Evolutionary conservation across 2,888 invertebrate genomes (phyloP), one percentile per base, ranked within the genome.

Genomic region (Cancer borealis): DNA sequence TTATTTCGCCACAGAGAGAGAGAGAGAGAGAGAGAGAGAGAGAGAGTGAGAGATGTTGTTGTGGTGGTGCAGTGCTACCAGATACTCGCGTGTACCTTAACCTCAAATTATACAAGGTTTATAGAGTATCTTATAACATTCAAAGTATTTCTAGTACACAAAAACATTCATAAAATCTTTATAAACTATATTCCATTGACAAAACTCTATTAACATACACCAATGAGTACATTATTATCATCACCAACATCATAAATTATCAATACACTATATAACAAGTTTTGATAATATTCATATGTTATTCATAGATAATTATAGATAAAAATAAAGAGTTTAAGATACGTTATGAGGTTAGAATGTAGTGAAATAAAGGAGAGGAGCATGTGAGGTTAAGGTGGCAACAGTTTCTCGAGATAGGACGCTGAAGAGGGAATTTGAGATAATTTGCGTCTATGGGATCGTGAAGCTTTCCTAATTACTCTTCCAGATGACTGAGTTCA

Each of bases 401-500:
- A 73, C 73, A 73, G 6, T 73, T 3, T 2, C 26, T 2, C n/a
- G n/a, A 3, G n/a, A 0, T n/a, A 5, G 26, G 73, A 73, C 73
- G 73, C 73, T 73, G 73, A 10, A 3, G 6, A n/a, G 26, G 8
- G 2, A 73, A 26, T 26, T 39, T 39, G 39, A 39, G n/a, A 73
- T 54, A 54, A 73, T 73, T 6, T n/a, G 2, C 73, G 73, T 26
- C 8, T 26, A 73, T 73, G 73, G 60, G 60, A 26, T 84, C 3
- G 39, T 84, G 39, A 30, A 12, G 30, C 84, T 30, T 39, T 30
- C 14, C 4, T 30, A 14, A 14, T 17, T 10, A 14, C 10, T 84
- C 3, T 30, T 84, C 73, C 73, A 3, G 3, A 84, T 84, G 84
- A 17, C 84, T 47, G 79, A 92, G 84, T 92, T 92, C 45, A 73